Conservation (phyloP, 2,888 invertebrate genomes). For the Actias luna region DNA sequence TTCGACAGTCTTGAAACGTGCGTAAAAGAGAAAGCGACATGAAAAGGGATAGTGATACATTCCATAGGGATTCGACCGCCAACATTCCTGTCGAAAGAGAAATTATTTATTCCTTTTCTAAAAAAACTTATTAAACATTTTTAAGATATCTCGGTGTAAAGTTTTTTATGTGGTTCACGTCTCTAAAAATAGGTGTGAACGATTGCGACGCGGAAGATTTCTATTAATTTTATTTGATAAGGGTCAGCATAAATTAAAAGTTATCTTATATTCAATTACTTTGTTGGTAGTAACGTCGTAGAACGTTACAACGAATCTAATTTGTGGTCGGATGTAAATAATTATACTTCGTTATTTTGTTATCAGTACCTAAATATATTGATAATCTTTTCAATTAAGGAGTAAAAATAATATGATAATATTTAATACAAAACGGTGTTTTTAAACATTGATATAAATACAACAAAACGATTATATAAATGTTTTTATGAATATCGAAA, state of each 20-base stretch:
- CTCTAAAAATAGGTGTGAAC: slow-evolving; percentile 45
- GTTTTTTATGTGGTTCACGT: slow-evolving; percentile 46
- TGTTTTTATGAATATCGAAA: too few relatives aligned
- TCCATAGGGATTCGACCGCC: slow-evolving; percentile 54
- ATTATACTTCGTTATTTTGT: neutral
- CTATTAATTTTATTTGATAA: slow-evolving; percentile 20
- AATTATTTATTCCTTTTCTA: slow-evolving; percentile 57
- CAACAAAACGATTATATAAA: too few relatives aligned
- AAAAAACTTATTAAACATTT: slow-evolving; percentile 48
- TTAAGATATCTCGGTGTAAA: slow-evolving; percentile 17
- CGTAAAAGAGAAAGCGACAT: slow-evolving; percentile 38
- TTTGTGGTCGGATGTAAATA: neutral
- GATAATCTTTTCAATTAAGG: neutral
- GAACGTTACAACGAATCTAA: neutral
- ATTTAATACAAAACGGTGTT: too few relatives aligned
- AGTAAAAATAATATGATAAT: neutral
- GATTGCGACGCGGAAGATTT: slow-evolving; percentile 21
- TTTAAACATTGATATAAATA: too few relatives aligned
- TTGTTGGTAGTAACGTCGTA: neutral
- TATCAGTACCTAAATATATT: neutral
- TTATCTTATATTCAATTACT: neutral
- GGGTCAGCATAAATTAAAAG: slow-evolving; percentile 8
- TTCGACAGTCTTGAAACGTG: slow-evolving; percentile 37
- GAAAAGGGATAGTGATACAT: slow-evolving; percentile 66
- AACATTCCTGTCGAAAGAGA: slow-evolving; percentile 66